Percentiles rank a stretch among this genome's conserved stretches.
Conservation (phyloP, 1,140 invertebrate genomes). For the Drosophila subpulchrella region DNA sequence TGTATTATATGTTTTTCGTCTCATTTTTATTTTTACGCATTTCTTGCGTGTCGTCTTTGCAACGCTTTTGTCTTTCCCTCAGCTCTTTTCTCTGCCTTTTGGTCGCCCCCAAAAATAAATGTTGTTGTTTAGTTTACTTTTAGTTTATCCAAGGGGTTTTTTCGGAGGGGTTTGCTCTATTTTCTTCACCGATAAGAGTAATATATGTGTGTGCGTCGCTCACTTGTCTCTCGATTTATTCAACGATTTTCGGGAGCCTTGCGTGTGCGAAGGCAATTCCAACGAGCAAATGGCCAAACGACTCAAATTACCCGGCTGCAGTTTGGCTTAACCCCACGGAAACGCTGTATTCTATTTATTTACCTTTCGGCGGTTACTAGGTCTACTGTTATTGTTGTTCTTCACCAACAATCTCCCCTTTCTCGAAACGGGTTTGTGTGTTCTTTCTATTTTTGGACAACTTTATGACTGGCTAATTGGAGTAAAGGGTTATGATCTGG, state of each 20-base stretch:
- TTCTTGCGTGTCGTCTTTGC: slow-evolving; percentile 72
- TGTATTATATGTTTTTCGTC: slow-evolving; percentile 51
- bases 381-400: slow-evolving; percentile 38
- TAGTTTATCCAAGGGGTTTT: slow-evolving; percentile 36
- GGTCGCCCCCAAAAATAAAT: slow-evolving; percentile 14
- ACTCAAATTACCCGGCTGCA: slow-evolving; percentile 68
- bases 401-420: slow-evolving; percentile 1
- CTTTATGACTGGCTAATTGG: slow-evolving; percentile 65
- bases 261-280: slow-evolving; percentile 64
- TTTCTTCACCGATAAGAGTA: slow-evolving; percentile 62
- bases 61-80: slow-evolving; percentile 32
- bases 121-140: slow-evolving; percentile 64
- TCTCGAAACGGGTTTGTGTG: background rate
- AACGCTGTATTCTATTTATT: slow-evolving; percentile 66
- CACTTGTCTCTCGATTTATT: slow-evolving; percentile 71
- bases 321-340: slow-evolving; percentile 52
- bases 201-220: slow-evolving; percentile 22
- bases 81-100: slow-evolving; percentile 8
- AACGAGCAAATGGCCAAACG: slow-evolving; percentile 27
- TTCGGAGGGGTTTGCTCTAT: slow-evolving; percentile 55
- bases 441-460: slow-evolving; percentile 58
- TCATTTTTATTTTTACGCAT: slow-evolving; percentile 82
- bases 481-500: slow-evolving; percentile 11
- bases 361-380: slow-evolving; percentile 45
- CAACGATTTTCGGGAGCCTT: slow-evolving; percentile 52